Base-by-base conservation (phyloP, 2,888 invertebrate species). In the Sarcophaga rosellei region DNA sequence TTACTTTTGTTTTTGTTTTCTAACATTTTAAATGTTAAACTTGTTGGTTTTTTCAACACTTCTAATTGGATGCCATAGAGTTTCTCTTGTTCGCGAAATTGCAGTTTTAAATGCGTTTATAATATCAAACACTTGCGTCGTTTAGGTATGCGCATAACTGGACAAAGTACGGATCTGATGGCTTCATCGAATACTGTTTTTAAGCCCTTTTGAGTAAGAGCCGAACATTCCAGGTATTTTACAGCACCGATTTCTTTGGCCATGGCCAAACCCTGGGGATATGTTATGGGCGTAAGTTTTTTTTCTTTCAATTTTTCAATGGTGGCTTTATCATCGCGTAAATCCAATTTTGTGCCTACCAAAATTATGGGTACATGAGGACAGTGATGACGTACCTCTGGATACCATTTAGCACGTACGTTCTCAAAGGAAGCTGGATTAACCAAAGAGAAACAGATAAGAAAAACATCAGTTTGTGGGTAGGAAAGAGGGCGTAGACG, bases 171-270 rank as follows among this genome's bases (percentile, higher is more conserved):
- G 45, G 93, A 92, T n/a, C 92, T 90, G 25, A 92, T 92, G 87
- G 92, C 92, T 90, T 92, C 93, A 86, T 92, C 92, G 88, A 92
- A 92, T 62, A 92, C 92, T 66, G 92, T 93, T 88, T 92, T 92
- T 35, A 92, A 88, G 21, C 92, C 92, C 88, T 92, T 92, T 81
- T 92, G 92, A 65, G 92, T 93, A 35, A 92, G 80, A 0, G 92
- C 92, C 3, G 92, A 92, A 83, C 93, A 92, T 78, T 92, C 92
- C 86, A 92, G 84, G 90, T 92, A 92, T 78, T 92, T 92, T 15
- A 92, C 92, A 1, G 92, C 92, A 8, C 91, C 92, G 4, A 92
- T 92, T 79, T 92, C 92, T 87, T 93, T 92, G 87, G 92, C 93
- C 92, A 92, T 92, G 10, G 92, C 93, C 89, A 93, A 80, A 10